Base-by-base conservation (phyloP, 1,140 invertebrate species). In the Ooceraea biroi region DNA sequence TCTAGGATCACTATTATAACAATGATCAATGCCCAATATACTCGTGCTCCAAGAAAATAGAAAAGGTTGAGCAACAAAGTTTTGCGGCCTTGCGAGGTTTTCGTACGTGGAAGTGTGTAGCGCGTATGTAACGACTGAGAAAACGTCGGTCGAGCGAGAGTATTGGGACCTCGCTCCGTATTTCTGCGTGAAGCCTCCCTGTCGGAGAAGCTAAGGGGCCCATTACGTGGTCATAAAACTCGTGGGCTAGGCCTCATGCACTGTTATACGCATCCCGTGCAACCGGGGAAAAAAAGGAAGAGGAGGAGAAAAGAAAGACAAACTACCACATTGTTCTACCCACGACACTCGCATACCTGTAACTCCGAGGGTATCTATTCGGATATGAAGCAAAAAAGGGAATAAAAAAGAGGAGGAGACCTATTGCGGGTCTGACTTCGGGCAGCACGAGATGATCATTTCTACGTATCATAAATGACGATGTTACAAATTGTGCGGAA, bases 161-260 rank as follows among this genome's bases (percentile, higher is more conserved):
- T 88, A 88, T 86, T 63, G 85, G 82, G 80, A 66, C 82, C 71
- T 88, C 85, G 83, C 80, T 85, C 86, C 69, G 87, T 73, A 88
- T 90, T 91, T 89, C 88, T 86, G 77, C 82, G 83, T 68, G 71
- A 69, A 60, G 73, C 30, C 48, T 86, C 63, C 58, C 60, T 41
- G 63, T 68, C 80, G 80, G 87, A 83, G 88, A 91, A 80, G 89
- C 90, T 91, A 92, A 93, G 92, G 91, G 92, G 92, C 89, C 91
- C 91, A 94, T 94, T 94, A 94, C 88, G 82, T 73, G 86, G 82
- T 87, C 92, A 92, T 94, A 94, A 94, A 94, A 94, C 87, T 82
- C 78, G 80, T 88, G 80, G 89, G 80, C 88, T 91, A 91, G 88
- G 90, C 88, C 85, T 91, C 85, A 78, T 90, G 86, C 88, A 89